Evolutionary conservation across 2,113 vertebrate genomes (phyloP), one percentile per base, ranked within the genome.

Genomic region (Oryctolagus cuniculus): DNA sequence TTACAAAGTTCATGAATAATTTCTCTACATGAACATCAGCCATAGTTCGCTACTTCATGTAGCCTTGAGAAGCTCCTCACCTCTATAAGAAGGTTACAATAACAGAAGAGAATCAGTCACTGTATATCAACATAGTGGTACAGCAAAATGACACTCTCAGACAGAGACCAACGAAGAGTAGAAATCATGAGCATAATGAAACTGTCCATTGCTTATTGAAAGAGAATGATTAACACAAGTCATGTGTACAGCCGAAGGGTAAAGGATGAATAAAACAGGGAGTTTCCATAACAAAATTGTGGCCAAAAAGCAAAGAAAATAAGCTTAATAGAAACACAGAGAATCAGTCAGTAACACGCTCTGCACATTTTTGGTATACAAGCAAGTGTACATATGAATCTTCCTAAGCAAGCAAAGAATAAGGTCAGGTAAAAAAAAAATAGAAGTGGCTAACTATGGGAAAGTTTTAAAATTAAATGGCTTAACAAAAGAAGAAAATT

Each of bases 401-500:
- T 91, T 85, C 12, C 27, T 69, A 94, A 88, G 6, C 1, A 53
- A 80, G 24, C 25, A 55, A 85, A 91, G 25, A 25, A 92, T 25
- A 73, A 72, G 63, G 63, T 90, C 55, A 70, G 53, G 81, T 36
- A 80, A 85, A 29, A 51, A 55, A 49, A 24, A 81, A 67, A 66
- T 70, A 64, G 58, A 91, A 88, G 25, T 78, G 29, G 8, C 29
- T 49, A 92, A 66, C 64, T 10, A 77, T 1, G 29, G 27, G 16
- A 73, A 51, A 80, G 2, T 77, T 67, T 70, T n/a, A 94, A 80
- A 6, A 10, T 77, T 3, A 51, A 2, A 2, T 73, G 29, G 51
- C 73, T 61, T 90, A 77, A 51, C 77, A 78, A 34, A 64, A 78
- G 8, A 83, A 89, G 10, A 38, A 93, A 74, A 70, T 53, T 79